Evolutionary conservation across 2,888 invertebrate species (phyloP).

Genomic region (Drosophila aldrichi): DNA sequence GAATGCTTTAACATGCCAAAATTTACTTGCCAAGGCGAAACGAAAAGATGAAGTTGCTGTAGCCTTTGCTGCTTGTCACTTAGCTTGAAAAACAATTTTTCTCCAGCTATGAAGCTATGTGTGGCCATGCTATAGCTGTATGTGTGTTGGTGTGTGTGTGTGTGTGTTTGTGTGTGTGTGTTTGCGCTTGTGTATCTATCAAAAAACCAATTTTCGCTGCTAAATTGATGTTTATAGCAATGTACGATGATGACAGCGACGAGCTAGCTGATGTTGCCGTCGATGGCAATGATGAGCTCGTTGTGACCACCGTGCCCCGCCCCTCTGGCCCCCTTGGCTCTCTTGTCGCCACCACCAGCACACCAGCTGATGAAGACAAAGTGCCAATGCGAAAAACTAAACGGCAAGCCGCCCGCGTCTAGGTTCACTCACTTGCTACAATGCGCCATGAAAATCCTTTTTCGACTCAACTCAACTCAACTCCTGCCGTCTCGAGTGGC

Average conservation of each 20-base stretch:
- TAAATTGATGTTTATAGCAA: constrained; percentile 81
- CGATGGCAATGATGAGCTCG: constrained; percentile 75
- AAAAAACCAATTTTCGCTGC: constrained; percentile 81
- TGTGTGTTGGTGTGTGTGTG: no score
- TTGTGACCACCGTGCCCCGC: constrained; percentile 64
- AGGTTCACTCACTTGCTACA: constrained; percentile 55
- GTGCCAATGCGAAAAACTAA: constrained; percentile 77
- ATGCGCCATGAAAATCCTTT: constrained; percentile 70
- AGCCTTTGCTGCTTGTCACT: constrained; percentile 70
- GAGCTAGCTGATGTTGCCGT: constrained; percentile 50
- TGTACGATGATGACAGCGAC: constrained; percentile 65
- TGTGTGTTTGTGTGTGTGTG: constrained; percentile 35
- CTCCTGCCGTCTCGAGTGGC: constrained; percentile 33
- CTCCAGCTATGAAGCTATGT: constrained; percentile 59
- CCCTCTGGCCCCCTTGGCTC: no score
- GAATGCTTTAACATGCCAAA: constrained; percentile 65
- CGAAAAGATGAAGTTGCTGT: constrained; percentile 37
- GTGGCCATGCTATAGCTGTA: constrained; percentile 18
- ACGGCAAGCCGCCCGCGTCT: constrained; percentile 63
- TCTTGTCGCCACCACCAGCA: no score
- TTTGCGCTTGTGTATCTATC: constrained; percentile 60
- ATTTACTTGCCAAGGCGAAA: constrained; percentile 49
- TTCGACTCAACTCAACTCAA: constrained; percentile 48
- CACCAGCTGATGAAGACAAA: constrained; percentile 72
- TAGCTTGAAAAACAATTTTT: constrained; percentile 81